These are phyloP conservation scores for Anoplopoma fimbria DNA, from an alignment of 2,113 vertebrate species.

Conservation along the genomic window DNA sequence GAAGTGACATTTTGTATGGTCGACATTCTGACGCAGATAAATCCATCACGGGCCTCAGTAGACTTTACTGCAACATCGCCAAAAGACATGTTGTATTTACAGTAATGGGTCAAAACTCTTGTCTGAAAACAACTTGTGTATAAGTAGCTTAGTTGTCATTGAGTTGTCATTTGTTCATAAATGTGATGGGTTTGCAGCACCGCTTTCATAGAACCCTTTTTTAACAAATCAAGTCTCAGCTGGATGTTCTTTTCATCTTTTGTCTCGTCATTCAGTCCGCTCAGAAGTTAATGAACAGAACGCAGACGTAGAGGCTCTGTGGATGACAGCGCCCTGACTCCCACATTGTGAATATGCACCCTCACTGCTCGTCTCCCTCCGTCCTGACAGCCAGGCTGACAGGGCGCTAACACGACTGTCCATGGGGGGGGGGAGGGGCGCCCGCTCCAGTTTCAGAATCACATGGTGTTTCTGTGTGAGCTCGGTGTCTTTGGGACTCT, in stretches of 20 bases:
- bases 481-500: slow-evolving; percentile 19
- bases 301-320: slow-evolving; percentile 1
- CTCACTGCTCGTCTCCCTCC: slow-evolving; percentile 18
- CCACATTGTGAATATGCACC: slow-evolving; percentile 31
- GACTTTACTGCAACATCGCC: too few relatives aligned
- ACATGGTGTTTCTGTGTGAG: background rate
- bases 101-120: background rate
- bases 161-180: background rate
- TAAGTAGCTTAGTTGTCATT: background rate
- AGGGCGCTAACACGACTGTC: slow-evolving; percentile 62
- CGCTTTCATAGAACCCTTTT: too few relatives aligned
- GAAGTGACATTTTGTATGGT: background rate
- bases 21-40: background rate
- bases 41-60: background rate
- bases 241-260: slow-evolving; percentile 18
- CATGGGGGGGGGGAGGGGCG: too few relatives aligned
- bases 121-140: background rate
- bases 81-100: background rate
- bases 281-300: slow-evolving; percentile 4
- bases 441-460: slow-evolving; percentile 22
- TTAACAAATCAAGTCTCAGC: too few relatives aligned
- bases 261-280: too few relatives aligned
- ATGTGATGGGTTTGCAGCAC: background rate
- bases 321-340: slow-evolving; percentile 32
- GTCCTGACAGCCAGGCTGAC: slow-evolving; percentile 52